These are phyloP conservation scores for Choloepus didactylus DNA, from an alignment of 2,797 vertebrate species.

Conservation along the genomic window DNA sequence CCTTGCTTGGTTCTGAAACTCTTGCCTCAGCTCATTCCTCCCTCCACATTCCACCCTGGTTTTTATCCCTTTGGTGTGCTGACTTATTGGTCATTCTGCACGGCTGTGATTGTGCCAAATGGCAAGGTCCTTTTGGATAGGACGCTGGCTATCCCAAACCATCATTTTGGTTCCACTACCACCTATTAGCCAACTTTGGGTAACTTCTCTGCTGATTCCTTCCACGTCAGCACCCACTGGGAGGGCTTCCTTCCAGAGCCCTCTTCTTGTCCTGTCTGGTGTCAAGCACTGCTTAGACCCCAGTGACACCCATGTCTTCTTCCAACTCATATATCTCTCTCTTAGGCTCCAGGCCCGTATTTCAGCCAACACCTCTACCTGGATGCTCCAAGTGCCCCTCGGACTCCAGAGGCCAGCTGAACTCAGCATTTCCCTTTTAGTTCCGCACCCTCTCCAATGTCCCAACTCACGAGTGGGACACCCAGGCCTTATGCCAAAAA, in stretches of 20 bases:
- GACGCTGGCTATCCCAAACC: not conserved
- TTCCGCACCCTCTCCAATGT: not conserved
- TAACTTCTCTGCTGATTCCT: not conserved
- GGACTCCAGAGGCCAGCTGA: not conserved
- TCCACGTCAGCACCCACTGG: fast-evolving
- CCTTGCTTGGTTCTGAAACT: not conserved
- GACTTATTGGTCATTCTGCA: not conserved
- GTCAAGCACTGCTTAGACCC: not conserved
- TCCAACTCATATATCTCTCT: not conserved
- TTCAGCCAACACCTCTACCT: not conserved
- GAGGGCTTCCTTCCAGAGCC: not conserved
- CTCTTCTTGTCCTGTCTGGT: not conserved
- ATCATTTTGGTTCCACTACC: not conserved
- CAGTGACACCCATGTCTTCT: fast-evolving
- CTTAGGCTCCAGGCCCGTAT: not conserved
- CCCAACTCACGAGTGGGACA: not conserved
- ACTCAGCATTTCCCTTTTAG: not conserved
- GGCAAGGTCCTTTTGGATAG: not conserved
- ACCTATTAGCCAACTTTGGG: too few relatives aligned
- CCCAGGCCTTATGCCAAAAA: not conserved
- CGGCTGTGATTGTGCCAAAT: not conserved
- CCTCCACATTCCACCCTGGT: not conserved
- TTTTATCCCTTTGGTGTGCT: not conserved
- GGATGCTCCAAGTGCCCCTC: not conserved
- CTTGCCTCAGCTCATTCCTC: not conserved